A percentile compares a stretch with the other conserved stretches of the same genome.
These are phyloP conservation scores for Plectus sambesii DNA, from an alignment of 1,140 invertebrate genomes.

Conservation along the genomic window DNA sequence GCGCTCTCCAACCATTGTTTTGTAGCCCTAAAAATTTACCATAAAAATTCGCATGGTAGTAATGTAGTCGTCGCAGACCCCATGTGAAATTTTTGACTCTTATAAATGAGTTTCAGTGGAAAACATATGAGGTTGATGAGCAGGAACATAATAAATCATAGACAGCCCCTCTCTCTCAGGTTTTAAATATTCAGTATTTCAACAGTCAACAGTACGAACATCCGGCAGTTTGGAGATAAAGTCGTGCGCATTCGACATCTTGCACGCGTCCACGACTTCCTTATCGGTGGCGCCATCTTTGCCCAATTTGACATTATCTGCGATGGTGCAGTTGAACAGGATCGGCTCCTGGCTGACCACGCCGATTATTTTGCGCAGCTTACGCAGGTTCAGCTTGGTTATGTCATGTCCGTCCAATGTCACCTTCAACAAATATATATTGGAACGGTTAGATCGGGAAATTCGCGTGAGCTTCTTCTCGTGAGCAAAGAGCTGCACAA, in stretches of 20 bases:
- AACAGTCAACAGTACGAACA: too few relatives aligned
- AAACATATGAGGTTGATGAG: too few relatives aligned
- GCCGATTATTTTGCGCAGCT: slow-evolving; percentile 60
- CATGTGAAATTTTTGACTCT: too few relatives aligned
- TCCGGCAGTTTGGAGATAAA: slow-evolving; percentile 26
- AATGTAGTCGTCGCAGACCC: too few relatives aligned
- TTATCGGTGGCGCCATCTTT: slow-evolving; percentile 58
- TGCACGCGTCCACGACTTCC: slow-evolving; percentile 47
- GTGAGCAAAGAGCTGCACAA: slow-evolving; percentile 8
- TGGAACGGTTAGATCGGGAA: slow-evolving; percentile 5
- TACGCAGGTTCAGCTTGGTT: slow-evolving; percentile 32
- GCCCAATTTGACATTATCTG: slow-evolving; percentile 65
- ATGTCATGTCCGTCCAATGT: slow-evolving; percentile 37
- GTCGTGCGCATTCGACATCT: slow-evolving; percentile 33
- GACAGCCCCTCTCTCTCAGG: too few relatives aligned
- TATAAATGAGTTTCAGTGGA: slow-evolving; percentile 46
- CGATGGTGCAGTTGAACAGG: slow-evolving; percentile 64
- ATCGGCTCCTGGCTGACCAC: slow-evolving; percentile 66
- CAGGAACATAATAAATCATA: too few relatives aligned
- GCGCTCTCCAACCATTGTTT: too few relatives aligned
- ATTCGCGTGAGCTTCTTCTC: slow-evolving; percentile 39
- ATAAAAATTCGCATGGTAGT: too few relatives aligned
- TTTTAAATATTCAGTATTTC: too few relatives aligned
- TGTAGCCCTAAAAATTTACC: too few relatives aligned
- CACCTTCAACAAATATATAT: slow-evolving; percentile 24